Evolutionary conservation across 2,888 invertebrate species (phyloP), one percentile per base, ranked within the genome.

Genomic region (Oasisia sp.): DNA sequence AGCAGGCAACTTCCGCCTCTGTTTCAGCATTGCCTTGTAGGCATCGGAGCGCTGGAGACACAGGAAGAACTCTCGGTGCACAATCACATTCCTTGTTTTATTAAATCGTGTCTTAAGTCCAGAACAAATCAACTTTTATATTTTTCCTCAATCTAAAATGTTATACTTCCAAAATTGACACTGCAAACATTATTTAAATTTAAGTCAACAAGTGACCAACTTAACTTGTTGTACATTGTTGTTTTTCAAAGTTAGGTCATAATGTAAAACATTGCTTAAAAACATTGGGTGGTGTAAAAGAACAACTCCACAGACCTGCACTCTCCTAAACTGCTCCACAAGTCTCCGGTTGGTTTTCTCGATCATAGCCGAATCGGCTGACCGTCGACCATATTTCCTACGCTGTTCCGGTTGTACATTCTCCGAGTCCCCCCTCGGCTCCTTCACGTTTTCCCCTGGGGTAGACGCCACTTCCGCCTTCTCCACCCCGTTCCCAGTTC

Each of bases 1-100:
- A 1, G 99, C 98, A 0, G 99, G 99, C 93, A 99, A 96, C 91
- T 97, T 97, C 93, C 94, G 93, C 93, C 96, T 94, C 11, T 93
- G 93, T 14, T 92, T 93, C 91, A 93, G 93, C 95, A 95, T 95
- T 27, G 92, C 93, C 92, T 94, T 93, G 92, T 95, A 95, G 32
- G 93, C 91, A 38, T 92, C 92, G 7, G 92, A 92, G 12, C 91
- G 92, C 95, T 95, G 93, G 44, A 92, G 27, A 74, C 27, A 74
- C n/a, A 74, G 27, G 27, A 27, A 19, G 27, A 7, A 19, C 27
- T 3, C 27, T 27, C 74, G 27, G 5, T 74, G 74, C 74, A 74
- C 50, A 50, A 50, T 50, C 9, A 9, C 14, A 50, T 50, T 50
- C 50, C 14, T 50, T 50, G 9, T 50, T 50, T 50, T 9, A 50